phyloP scores from a whole-genome alignment of 2,113 vertebrate species.

The Oxygymnocypris stewartii region DNA sequence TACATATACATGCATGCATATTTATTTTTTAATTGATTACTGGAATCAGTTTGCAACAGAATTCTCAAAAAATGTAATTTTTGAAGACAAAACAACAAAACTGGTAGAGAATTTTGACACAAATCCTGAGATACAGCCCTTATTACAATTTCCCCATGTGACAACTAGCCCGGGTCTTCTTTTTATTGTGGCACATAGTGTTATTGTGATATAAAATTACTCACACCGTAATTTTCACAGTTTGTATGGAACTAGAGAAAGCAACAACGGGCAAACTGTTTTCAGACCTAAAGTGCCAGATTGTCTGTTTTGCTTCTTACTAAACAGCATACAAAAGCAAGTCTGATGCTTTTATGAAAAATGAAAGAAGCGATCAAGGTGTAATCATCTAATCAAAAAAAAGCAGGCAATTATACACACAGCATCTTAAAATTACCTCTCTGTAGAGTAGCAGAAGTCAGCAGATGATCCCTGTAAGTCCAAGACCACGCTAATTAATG shows the following conservation, averaged over 20 bases:
- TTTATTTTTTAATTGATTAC: too few species aligned
- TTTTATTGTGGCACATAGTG: background rate
- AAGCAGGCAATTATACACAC: constrained; percentile 26
- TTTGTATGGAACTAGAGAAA: background rate
- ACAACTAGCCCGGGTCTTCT: background rate
- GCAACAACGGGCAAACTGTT: background rate
- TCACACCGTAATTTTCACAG: background rate
- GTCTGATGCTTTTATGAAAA: background rate
- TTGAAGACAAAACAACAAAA: background rate
- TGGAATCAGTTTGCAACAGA: background rate
- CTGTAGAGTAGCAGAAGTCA: constrained; percentile 27
- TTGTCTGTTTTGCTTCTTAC: background rate
- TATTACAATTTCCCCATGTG: background rate
- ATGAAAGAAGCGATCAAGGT: constrained; percentile 12
- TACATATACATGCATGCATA: too few species aligned
- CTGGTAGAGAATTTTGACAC: background rate
- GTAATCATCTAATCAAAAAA: constrained; percentile 32
- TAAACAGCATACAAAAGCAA: background rate
- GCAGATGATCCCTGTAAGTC: constrained; percentile 32
- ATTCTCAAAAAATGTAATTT: background rate
- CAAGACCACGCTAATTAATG: constrained; percentile 22
- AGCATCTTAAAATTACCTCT: constrained; percentile 29
- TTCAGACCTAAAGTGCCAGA: background rate
- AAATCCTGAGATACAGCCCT: background rate
- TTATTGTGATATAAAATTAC: background rate